Percentiles rank a stretch among this genome's conserved stretches.
Evolutionary conservation across 2,113 vertebrate species (phyloP).

Genomic region (Dasyurus viverrinus): DNA sequence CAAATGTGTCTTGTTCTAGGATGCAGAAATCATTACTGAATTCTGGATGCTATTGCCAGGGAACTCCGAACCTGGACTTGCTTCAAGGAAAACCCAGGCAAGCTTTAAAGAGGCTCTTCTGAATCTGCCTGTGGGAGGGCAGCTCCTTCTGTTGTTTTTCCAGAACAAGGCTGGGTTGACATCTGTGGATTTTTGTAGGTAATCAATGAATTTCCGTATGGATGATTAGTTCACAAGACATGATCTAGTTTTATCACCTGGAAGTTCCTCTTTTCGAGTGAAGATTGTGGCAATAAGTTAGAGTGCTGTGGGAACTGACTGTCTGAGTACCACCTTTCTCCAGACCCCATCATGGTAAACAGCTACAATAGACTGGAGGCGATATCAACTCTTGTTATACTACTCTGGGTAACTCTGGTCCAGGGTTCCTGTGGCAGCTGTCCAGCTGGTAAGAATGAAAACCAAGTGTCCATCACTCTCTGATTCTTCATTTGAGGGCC

Average conservation of each 20-base stretch:
- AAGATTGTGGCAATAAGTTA: neutral
- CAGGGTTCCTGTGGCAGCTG: neutral
- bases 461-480: neutral
- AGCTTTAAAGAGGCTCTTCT: neutral
- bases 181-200: neutral
- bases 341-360: neutral
- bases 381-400: neutral
- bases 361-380: neutral
- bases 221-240: neutral
- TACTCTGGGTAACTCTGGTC: neutral
- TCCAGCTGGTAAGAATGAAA: neutral
- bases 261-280: neutral
- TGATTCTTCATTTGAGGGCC: neutral
- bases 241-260: neutral
- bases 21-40: neutral
- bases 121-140: neutral
- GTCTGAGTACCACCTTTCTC: neutral
- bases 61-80: neutral
- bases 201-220: neutral
- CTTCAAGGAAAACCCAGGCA: neutral
- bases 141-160: neutral
- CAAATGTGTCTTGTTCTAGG: neutral
- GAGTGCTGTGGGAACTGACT: neutral
- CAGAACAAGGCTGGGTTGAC: neutral
- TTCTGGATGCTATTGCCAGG: neutral